Conservation (phyloP, 2,113 vertebrate species). For the Hippopotamus amphibius region DNA sequence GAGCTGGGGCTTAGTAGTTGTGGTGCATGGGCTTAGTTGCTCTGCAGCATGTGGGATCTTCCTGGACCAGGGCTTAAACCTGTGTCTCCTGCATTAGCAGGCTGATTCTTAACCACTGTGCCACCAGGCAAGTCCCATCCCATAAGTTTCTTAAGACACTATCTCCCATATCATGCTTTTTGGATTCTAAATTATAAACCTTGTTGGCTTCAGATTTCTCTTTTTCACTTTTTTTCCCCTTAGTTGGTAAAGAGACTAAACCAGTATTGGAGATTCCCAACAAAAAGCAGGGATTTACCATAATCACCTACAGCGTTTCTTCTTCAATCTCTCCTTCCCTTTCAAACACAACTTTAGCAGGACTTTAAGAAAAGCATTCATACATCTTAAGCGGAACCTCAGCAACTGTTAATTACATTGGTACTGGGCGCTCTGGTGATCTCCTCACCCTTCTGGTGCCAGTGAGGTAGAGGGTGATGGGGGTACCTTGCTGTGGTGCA, state of each 20-base stretch:
- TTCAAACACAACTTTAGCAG: background rate
- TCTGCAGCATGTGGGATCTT: no score
- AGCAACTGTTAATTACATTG: background rate
- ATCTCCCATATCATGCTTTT: background rate
- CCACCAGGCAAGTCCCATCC: background rate
- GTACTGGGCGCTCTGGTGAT: background rate
- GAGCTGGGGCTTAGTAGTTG: no score
- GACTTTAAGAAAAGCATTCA: background rate
- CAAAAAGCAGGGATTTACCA: background rate
- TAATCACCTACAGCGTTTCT: background rate
- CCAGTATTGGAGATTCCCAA: background rate
- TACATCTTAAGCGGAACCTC: background rate
- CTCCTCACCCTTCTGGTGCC: background rate
- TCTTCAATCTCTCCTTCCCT: background rate
- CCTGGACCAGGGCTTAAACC: no score
- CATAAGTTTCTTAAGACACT: slow-evolving; percentile 20
- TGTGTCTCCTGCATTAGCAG: no score
- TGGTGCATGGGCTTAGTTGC: no score
- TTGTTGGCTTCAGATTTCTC: slow-evolving; percentile 33
- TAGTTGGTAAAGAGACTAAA: slow-evolving; percentile 31
- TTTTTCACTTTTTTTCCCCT: background rate
- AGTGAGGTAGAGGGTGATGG: background rate
- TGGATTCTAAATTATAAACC: slow-evolving; percentile 35
- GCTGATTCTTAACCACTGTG: no score
- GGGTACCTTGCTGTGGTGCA: background rate